Conservation (phyloP, 2,888 invertebrate genomes). For the Drosophila gaucha region DNA sequence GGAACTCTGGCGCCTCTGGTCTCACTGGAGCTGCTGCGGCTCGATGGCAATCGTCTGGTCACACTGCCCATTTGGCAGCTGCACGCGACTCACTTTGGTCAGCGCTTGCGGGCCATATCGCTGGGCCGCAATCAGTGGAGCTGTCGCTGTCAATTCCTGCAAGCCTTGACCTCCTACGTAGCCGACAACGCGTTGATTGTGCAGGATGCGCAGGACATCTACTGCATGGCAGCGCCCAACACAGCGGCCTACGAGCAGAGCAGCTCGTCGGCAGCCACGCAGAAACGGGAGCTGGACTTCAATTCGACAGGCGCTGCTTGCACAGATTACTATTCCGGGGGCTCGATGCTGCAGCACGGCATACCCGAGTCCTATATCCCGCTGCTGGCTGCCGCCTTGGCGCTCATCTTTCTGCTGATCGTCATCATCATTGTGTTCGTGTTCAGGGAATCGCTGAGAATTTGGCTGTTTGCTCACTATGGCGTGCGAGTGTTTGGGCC, state of each 20-base stretch:
- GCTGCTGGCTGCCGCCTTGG: constrained; percentile 92
- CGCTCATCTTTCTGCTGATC: constrained; percentile 90
- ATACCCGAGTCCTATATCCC: constrained; percentile 93
- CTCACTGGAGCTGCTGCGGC: constrained; percentile 91
- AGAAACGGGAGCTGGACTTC: constrained; percentile 91
- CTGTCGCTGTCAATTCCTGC: constrained; percentile 95
- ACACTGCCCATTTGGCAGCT: constrained; percentile 93
- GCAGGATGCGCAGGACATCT: constrained; percentile 91
- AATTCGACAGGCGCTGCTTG: constrained; percentile 91
- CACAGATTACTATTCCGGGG: constrained; percentile 93
- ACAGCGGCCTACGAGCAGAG: constrained; percentile 44
- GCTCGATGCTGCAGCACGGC: constrained; percentile 91
- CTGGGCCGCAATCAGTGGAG: constrained; percentile 95
- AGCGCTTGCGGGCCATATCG: constrained; percentile 84
- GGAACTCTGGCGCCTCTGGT: constrained; percentile 91
- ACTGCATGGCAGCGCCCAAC: constrained; percentile 88
- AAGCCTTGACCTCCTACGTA: constrained; percentile 93
- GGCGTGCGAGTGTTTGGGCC: constrained; percentile 92
- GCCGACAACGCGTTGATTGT: constrained; percentile 93
- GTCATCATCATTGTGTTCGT: constrained; percentile 92
- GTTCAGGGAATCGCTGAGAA: constrained; percentile 93
- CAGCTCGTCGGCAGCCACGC: constrained; percentile 75
- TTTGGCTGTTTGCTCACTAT: constrained; percentile 94
- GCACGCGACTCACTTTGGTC: constrained; percentile 82
- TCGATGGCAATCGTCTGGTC: constrained; percentile 93